Conservation (phyloP, 2,113 vertebrate genomes). For the Taxidea taxus region DNA sequence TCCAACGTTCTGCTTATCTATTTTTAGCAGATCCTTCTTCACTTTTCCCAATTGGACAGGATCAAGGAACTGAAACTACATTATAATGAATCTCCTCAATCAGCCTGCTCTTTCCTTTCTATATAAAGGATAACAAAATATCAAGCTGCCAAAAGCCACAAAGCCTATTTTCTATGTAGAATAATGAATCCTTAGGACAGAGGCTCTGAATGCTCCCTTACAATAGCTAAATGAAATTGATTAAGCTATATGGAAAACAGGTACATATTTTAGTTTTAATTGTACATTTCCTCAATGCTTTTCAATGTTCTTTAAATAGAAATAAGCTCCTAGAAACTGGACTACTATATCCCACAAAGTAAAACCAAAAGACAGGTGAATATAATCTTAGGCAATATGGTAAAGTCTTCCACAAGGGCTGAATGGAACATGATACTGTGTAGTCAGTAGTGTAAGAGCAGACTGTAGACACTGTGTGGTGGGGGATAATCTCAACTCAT, state of each 20-base stretch:
- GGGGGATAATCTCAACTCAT: not conserved
- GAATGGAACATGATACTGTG: not conserved
- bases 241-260: not conserved
- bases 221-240: not conserved
- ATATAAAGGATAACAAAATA: conserved; percentile 43
- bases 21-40: conserved; percentile 53
- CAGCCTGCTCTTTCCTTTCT: conserved; percentile 10
- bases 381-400: not conserved
- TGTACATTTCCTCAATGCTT: conserved; percentile 25
- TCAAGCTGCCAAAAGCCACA: not conserved
- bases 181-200: conserved; percentile 15
- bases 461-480: not conserved
- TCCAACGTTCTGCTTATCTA: conserved; percentile 45
- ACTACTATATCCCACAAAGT: not conserved
- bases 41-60: not conserved
- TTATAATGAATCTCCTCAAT: conserved; percentile 51
- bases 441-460: not conserved
- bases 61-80: conserved; percentile 31
- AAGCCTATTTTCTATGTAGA: conserved; percentile 2
- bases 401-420: not conserved
- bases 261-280: not conserved
- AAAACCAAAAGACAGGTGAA: not conserved
- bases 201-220: not conserved
- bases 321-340: not conserved
- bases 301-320: conserved; percentile 1